phyloP scores from a whole-genome alignment of 2,888 invertebrate genomes.

The Harpagoxenus sublaevis region DNA sequence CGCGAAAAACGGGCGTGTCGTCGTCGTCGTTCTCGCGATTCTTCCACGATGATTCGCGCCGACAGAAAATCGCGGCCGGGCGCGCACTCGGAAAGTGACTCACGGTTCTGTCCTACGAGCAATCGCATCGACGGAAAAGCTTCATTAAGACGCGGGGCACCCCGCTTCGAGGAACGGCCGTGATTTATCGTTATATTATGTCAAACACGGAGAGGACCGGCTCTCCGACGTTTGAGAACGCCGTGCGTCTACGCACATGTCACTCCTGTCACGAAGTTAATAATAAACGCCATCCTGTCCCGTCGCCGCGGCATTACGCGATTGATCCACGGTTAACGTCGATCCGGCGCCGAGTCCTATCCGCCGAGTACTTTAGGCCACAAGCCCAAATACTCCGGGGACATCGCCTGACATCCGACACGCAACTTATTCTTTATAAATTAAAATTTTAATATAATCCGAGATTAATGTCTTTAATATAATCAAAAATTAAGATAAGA shows the following conservation, averaged over 20 bases:
- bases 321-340: constrained; percentile 65
- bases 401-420: neutral
- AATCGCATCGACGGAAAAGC: constrained; percentile 64
- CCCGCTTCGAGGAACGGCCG: constrained; percentile 22
- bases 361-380: neutral
- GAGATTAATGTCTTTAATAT: too few species aligned
- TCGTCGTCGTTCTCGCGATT: constrained; percentile 11
- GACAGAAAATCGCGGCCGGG: constrained; percentile 41
- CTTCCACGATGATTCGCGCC: constrained; percentile 3
- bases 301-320: constrained; percentile 64
- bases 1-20: constrained; percentile 39
- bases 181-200: constrained; percentile 71
- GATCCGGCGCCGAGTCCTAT: constrained; percentile 6
- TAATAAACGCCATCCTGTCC: constrained; percentile 74
- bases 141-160: constrained; percentile 59
- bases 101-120: constrained; percentile 48
- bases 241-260: constrained; percentile 64
- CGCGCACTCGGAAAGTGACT: constrained; percentile 64
- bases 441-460: neutral
- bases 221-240: constrained; percentile 7
- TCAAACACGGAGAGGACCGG: constrained; percentile 46
- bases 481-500: neutral
- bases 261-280: constrained; percentile 72
- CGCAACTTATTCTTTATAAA: neutral
- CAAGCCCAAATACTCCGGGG: neutral